Conservation (phyloP, 2,797 vertebrate species). For the Acrossocheilus fasciatus region DNA sequence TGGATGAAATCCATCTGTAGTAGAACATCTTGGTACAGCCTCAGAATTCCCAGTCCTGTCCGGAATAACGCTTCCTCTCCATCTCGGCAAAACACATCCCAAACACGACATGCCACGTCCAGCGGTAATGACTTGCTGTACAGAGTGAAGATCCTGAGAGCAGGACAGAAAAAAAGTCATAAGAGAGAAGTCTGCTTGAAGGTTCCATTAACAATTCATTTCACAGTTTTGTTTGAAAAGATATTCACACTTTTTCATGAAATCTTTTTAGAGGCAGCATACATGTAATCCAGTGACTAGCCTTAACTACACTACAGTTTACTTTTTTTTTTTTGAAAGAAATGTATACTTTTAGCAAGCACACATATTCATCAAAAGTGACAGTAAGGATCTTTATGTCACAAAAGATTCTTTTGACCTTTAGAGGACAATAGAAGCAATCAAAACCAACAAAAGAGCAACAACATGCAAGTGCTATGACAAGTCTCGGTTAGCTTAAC, state of each 20-base stretch:
- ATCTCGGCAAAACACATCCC: conserved; percentile 97
- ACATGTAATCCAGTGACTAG: background rate
- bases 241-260: background rate
- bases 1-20: conserved; percentile 98
- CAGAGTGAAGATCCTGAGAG: conserved; percentile 92
- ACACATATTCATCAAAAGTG: too few species aligned
- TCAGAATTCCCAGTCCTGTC: conserved; percentile 90
- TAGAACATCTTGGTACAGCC: conserved; percentile 90
- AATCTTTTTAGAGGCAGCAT: background rate
- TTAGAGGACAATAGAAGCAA: too few species aligned
- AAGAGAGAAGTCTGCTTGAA: conserved; percentile 3
- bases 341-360: too few species aligned
- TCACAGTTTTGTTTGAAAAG: background rate
- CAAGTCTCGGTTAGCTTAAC: too few species aligned
- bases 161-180: background rate
- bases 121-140: conserved; percentile 95
- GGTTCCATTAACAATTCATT: background rate
- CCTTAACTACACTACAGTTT: background rate
- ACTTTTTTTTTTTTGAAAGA: too few species aligned
- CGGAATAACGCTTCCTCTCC: conserved; percentile 95
- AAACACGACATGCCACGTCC: conserved; percentile 93
- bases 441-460: too few species aligned
- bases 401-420: too few species aligned
- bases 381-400: too few species aligned
- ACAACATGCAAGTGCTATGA: too few species aligned